Base-by-base conservation (phyloP, 2,113 vertebrate genomes). In the Hassar affinis region DNA sequence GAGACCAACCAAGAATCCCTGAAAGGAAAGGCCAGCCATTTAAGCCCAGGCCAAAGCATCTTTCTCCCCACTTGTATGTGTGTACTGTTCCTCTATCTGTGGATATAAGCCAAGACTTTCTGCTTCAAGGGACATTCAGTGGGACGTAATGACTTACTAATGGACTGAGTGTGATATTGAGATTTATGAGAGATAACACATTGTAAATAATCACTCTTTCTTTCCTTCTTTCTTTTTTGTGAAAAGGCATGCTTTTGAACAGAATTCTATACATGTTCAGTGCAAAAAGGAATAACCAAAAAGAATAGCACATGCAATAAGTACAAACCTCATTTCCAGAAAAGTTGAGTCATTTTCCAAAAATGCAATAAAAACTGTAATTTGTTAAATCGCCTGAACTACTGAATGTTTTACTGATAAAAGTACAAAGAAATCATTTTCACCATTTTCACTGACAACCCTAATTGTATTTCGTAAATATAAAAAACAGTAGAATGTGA, bases 1-100 rank as follows among this genome's bases (percentile, higher is more conserved):
- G 95, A 96, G 86, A 95, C 96, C 93, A 99, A 96, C 93, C 96
- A 97, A 90, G 96, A 97, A 89, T 97, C 96, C 0, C 92, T 98
- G 87, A 88, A 89, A 86, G 94, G 91, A 2, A 72, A 76, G 0
- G 93, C 92, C 52, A 2, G 45, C 9, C 6, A 64, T 20, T 52
- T 79, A 11, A 84, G 51, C 35, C 8, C 75, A 86, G 15, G 9
- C 27, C 0, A 76, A 64, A 56, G 89, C 79, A 30, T 84, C 72
- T 52, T 89, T 54, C 89, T 92, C 2, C 27, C 85, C 87, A 62
- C 78, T 72, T 86, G 85, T 47, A 81, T 86, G 25, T 83, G 87
- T 83, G 87, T 90, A 85, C 88, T 93, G 83, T 85, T 91, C 61
- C 78, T 89, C 78, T 27, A 90, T 82, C 76, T 89, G 76, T 92